Base-by-base conservation (phyloP, 2,888 invertebrate genomes). In the Argyresthia goedartella region DNA sequence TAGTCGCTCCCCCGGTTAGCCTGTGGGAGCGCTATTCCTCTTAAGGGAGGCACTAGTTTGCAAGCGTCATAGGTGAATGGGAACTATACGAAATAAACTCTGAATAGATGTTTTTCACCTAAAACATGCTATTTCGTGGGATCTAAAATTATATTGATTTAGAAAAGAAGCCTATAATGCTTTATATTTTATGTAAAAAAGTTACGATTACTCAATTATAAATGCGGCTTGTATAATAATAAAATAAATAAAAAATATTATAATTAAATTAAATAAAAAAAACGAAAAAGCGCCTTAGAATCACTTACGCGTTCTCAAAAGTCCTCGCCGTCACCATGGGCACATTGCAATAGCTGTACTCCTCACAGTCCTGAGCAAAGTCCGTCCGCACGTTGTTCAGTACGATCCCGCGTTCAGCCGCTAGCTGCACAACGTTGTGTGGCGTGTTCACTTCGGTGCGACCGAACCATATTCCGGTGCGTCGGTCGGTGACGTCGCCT, bases 301-400 rank as follows among this genome's bases (percentile, higher is more conserved):
- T n/a, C n/a, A 49, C 34, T 33, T 6, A 54, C 54, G n/a, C 15
- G 41, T 52, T 13, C 14, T 52, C 45, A 8, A 54, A 41, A 25
- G 49, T 49, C 45, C 54, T 52, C 1, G 54, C 49, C 3, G 44
- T 49, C 1, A 52, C 36, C 49, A 51, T 50, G 0, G 81, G 81
- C 11, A 78, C 54, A 4, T 79, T 78, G 47, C 81, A 81, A 16
- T 71, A 63, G 15, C 73, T 67, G 58, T 79, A 75, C 13, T 56
- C 59, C 1, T 60, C 57, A 55, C 81, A 81, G 51, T 79, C 77
- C 0, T 63, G 54, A 1, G 11, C n/a, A 16, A 57, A 51, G 25
- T 55, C 49, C 25, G 25, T 25, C 25, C 25, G 25, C 3, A 52
- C 11, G 34, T 14, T 41, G 8, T 33, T 45, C 7, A 34, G 13